Base-by-base conservation (phyloP, 2,888 invertebrate genomes). In the Uloborus plumipes region DNA sequence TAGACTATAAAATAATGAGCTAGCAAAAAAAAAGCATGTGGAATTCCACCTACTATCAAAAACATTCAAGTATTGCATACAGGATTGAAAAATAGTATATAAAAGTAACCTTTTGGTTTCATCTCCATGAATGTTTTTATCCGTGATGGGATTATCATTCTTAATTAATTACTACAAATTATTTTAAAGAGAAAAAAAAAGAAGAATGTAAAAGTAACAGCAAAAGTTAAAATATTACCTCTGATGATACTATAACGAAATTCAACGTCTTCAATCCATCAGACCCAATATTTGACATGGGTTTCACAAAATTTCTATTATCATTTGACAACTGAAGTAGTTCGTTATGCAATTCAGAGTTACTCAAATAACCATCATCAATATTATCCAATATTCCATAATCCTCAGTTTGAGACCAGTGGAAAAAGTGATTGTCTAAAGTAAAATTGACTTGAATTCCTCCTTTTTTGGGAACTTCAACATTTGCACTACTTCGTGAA, bases 401-500 rank as follows among this genome's bases (percentile, higher is more conserved):
- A 86, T 91, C 91, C 47, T 88, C 75, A 26, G 85, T 84, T 51
- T 85, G 84, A 0, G 90, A 91, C 96, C 96, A 97, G 88, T 94
- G 93, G 0, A 94, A 93, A 88, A 94, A 94, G 88, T 94, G 93
- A n/a, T 93, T 92, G 92, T 94, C 93, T 62, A 97, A 90, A 0
- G 93, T 94, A 87, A 96, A 93, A 89, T 96, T 94, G 84, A 93
- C 90, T 73, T 92, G 91, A 61, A 92, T 88, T 0, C 92, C 73
- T 0, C 92, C 92, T 49, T 87, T 88, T 55, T 87, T 85, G 0
- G 93, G 92, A 0, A 95, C 91, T 22, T 51, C 62, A 22, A 84
- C 73, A 61, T 74, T 70, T 66, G 49, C 71, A 14, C 66, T 65
- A 20, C 59, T 72, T 11, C 31, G 76, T 51, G 74, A 76, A 76